Evolutionary conservation across 1,140 invertebrate genomes (phyloP).

Genomic region (Babylonia areolata): DNA sequence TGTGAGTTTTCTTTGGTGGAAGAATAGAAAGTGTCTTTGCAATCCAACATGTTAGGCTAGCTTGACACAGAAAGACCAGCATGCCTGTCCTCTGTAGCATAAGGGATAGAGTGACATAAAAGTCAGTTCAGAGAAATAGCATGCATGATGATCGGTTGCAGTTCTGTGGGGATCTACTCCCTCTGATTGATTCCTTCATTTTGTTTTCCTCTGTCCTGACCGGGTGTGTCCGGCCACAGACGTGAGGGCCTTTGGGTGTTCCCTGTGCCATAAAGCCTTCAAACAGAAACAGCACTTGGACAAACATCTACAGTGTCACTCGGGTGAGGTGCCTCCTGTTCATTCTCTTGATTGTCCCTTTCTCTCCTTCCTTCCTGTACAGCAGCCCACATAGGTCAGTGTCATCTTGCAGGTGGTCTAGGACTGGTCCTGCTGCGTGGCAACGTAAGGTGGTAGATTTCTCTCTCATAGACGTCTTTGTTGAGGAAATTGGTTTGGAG

Average conservation of each 20-base stretch:
- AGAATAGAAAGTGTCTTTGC: too few relatives aligned
- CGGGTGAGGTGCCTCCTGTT: slow-evolving; percentile 27
- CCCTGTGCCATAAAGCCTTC: slow-evolving; percentile 35
- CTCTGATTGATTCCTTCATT: neutral
- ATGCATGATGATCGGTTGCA: neutral
- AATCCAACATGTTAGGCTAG: too few relatives aligned
- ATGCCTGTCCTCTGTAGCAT: neutral
- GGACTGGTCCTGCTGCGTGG: neutral
- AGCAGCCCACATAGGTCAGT: neutral
- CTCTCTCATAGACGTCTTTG: too few relatives aligned
- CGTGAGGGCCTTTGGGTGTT: slow-evolving; percentile 35
- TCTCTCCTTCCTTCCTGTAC: neutral
- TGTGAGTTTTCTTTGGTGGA: too few relatives aligned
- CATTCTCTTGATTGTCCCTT: neutral
- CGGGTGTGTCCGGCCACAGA: neutral
- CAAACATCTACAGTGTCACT: slow-evolving; percentile 23
- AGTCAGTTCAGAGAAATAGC: neutral
- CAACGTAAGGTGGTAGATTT: too few relatives aligned
- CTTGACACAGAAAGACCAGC: slow-evolving; percentile 5
- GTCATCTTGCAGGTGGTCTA: neutral
- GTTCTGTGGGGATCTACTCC: neutral
- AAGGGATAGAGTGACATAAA: neutral
- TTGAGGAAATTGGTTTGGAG: too few relatives aligned
- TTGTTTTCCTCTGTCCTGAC: neutral
- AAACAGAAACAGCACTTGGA: slow-evolving; percentile 39